These are phyloP conservation scores for Trissonchulus latispiculum DNA, from an alignment of 2,888 invertebrate species.

Conservation along the genomic window DNA sequence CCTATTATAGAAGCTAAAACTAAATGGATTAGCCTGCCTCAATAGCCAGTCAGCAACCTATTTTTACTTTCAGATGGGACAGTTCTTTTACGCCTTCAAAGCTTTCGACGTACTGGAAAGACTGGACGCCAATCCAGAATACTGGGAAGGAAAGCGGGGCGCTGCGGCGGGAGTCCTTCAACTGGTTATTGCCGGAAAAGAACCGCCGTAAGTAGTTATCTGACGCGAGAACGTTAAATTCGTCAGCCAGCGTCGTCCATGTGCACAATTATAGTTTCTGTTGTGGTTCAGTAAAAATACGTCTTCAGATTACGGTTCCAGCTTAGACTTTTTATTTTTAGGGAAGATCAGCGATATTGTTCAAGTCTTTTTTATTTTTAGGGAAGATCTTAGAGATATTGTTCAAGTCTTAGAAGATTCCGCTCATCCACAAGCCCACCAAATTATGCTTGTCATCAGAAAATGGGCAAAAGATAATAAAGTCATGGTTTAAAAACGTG, in stretches of 20 bases:
- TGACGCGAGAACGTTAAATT: too few relatives aligned
- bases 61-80: slow-evolving; percentile 58
- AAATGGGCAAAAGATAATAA: slow-evolving; percentile 77
- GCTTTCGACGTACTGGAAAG: slow-evolving; percentile 92
- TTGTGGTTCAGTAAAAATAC: too few relatives aligned
- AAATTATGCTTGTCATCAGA: slow-evolving; percentile 70
- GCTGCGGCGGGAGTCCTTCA: slow-evolving; percentile 89
- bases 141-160: slow-evolving; percentile 94
- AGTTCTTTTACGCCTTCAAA: slow-evolving; percentile 89
- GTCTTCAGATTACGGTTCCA: too few relatives aligned
- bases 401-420: slow-evolving; percentile 69
- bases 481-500: slow-evolving; percentile 47
- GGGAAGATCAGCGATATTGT: too few relatives aligned
- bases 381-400: slow-evolving; percentile 63
- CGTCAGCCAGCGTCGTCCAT: too few relatives aligned
- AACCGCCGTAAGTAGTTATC: slow-evolving; percentile 52
- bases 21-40: too few relatives aligned
- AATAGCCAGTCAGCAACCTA: too few relatives aligned
- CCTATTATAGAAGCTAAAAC: too few relatives aligned
- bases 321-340: too few relatives aligned
- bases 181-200: slow-evolving; percentile 64
- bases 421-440: slow-evolving; percentile 71
- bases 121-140: slow-evolving; percentile 77
- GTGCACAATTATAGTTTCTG: too few relatives aligned
- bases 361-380: too few relatives aligned